Conservation (phyloP, 2,113 vertebrate genomes). For the Mustela nigripes region DNA sequence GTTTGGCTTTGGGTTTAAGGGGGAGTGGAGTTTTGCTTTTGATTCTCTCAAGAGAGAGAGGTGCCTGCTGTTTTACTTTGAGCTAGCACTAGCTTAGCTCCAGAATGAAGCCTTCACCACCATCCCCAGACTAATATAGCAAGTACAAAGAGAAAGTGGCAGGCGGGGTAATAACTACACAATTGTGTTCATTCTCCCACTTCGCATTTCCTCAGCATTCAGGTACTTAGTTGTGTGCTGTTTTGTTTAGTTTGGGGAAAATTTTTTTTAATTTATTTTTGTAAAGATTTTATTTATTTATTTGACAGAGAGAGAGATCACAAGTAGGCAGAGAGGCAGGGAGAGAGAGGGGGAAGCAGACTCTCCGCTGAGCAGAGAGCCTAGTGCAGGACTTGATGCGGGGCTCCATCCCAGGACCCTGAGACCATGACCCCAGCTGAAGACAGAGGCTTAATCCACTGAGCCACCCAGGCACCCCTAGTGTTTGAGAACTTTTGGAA, state of each 20-base stretch:
- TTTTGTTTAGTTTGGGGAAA: constrained; percentile 42
- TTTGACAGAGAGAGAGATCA: no score
- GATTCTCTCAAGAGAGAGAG: background rate
- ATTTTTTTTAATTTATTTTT: background rate
- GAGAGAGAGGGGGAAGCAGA: no score
- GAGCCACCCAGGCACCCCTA: no score
- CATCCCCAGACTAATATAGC: background rate
- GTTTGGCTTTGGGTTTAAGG: background rate
- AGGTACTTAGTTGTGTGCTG: background rate
- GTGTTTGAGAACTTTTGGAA: constrained; percentile 40
- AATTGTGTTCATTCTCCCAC: background rate
- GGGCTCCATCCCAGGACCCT: no score
- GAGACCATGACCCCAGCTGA: no score
- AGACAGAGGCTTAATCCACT: no score
- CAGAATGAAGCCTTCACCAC: background rate
- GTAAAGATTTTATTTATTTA: no score
- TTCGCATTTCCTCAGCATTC: background rate
- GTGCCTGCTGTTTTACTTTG: background rate
- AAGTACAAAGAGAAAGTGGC: constrained; percentile 17
- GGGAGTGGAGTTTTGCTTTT: background rate
- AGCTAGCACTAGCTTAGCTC: background rate
- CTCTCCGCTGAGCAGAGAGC: no score
- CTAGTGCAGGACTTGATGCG: no score
- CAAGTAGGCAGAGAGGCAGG: no score
- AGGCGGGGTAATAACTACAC: background rate